Evolutionary conservation across 2,888 invertebrate genomes (phyloP).

Genomic region (Dendrolimus houi): DNA sequence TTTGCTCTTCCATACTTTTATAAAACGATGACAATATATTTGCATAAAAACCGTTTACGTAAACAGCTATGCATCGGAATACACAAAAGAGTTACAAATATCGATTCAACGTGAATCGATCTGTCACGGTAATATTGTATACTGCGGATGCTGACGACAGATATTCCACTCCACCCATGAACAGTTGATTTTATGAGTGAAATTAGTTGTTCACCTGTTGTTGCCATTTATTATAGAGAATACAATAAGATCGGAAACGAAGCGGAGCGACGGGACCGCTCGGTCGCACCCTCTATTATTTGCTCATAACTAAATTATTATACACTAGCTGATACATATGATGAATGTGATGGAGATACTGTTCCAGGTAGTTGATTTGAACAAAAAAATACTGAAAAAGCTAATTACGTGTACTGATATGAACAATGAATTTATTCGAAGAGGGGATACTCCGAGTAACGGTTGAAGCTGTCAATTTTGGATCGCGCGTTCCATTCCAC

Average conservation of each 20-base stretch:
- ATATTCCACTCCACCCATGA: slow-evolving; percentile 71
- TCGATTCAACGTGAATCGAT: slow-evolving; percentile 31
- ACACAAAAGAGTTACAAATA: slow-evolving; percentile 1
- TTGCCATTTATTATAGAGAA: slow-evolving; percentile 69
- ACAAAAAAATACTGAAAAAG: no score
- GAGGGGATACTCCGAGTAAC: no score
- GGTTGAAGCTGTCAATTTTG: no score
- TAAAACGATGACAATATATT: no score
- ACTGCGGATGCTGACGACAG: slow-evolving; percentile 61
- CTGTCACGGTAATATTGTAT: slow-evolving; percentile 44
- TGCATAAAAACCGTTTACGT: not conserved
- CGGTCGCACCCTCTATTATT: slow-evolving; percentile 48
- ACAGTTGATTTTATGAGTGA: slow-evolving; percentile 72
- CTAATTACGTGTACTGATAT: no score
- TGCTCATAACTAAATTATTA: no score
- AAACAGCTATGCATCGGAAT: slow-evolving; percentile 9
- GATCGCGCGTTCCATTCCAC: no score
- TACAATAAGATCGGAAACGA: slow-evolving; percentile 59
- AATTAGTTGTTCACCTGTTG: slow-evolving; percentile 76
- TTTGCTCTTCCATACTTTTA: no score
- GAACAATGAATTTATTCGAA: no score
- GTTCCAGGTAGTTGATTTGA: no score
- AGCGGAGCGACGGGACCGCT: slow-evolving; percentile 45
- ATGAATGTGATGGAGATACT: no score
- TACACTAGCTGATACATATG: no score